phyloP scores from a whole-genome alignment of 2,113 vertebrate species.

The Clarias batrachus region DNA sequence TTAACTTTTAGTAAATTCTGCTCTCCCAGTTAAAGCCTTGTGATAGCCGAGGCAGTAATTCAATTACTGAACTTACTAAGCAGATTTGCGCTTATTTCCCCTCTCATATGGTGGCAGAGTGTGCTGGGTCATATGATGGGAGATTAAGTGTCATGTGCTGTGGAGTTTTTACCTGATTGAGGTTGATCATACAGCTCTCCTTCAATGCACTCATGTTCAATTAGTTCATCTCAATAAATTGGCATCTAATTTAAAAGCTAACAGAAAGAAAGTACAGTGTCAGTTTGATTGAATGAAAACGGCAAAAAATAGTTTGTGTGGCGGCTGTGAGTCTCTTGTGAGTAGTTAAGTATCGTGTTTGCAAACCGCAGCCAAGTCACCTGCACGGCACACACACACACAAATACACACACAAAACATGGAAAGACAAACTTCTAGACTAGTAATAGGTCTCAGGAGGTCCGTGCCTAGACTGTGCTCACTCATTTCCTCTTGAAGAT shows the following conservation, averaged over 20 bases:
- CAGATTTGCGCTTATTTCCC: constrained; percentile 68
- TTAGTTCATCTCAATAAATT: neutral
- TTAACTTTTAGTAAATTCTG: neutral
- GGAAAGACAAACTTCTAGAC: neutral
- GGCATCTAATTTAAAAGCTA: neutral
- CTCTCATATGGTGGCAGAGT: constrained; percentile 63
- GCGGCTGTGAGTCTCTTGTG: neutral
- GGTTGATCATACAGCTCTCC: neutral
- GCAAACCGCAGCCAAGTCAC: constrained; percentile 3
- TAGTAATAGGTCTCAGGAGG: constrained; percentile 35
- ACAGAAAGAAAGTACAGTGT: neutral
- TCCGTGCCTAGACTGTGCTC: constrained; percentile 12
- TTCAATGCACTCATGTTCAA: constrained; percentile 18
- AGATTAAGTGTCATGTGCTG: constrained; percentile 67
- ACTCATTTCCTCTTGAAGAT: constrained; percentile 43
- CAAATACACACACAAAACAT: neutral
- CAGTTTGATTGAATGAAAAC: neutral
- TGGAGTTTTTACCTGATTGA: neutral
- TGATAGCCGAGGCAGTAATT: neutral
- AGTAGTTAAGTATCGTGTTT: neutral
- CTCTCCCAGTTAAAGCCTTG: neutral
- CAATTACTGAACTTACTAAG: constrained; percentile 45
- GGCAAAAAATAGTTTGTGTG: neutral
- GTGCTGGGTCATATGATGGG: constrained; percentile 67
- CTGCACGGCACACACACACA: constrained; percentile 11